Evolutionary conservation across 1,140 invertebrate species (phyloP), one percentile per base, ranked within the genome.

Genomic region (Drosophila santomea): DNA sequence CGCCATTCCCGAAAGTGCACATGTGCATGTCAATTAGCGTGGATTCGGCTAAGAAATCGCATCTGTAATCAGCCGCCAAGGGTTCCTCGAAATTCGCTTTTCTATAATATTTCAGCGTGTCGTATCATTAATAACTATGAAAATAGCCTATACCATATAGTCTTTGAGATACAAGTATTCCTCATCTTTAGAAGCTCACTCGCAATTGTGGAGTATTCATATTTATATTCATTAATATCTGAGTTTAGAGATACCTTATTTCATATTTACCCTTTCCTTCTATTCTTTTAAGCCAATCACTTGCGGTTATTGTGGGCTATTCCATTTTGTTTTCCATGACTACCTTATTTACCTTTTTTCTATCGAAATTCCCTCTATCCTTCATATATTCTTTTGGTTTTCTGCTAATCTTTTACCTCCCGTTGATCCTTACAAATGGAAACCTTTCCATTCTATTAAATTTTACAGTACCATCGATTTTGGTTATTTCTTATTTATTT

Each of bases 21-120:
- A 72, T 88, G 84, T 88, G 84, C 84, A 89, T 84, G 84, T 88
- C 84, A 88, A 88, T 88, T 88, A 88, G 74, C 59, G 44, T 28
- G 41, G 55, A 71, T 72, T 36, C 66, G 56, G 51, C 67, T 39
- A 71, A 71, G 45, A 77, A 71, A 35, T 38, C 43, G 52, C 47
- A 56, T 69, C 39, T 51, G 55, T 51, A 48, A 44, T 61, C 44
- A 45, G 15, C 25, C 36, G 15, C 28, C 14, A 55, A 44, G 60
- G 15, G 51, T 28, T 25, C 20, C 10, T 38, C 23, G 11, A 57
- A 52, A 51, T 50, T 61, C 1, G 8, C 10, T 10, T 15, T 41
- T 44, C 20, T 36, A 43, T 20, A 8, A 2, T 28, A 10, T 8
- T 51, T 25, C 25, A 52, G 66, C 36, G 41, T 14, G 45, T 48